Evolutionary conservation across 2,888 invertebrate species (phyloP).

Genomic region (Troides oblongomaculatus): DNA sequence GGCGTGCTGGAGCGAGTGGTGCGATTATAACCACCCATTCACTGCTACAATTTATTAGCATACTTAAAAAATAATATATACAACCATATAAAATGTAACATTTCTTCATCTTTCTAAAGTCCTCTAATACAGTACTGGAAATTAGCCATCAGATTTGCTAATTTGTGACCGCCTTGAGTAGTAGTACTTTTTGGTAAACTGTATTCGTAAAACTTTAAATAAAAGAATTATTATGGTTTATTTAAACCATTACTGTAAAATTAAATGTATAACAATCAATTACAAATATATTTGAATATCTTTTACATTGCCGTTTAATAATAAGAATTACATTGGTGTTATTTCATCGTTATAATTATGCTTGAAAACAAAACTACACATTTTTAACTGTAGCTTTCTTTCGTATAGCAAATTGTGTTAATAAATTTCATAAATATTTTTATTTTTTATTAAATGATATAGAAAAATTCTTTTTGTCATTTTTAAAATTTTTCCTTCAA

Average conservation of each 20-base stretch:
- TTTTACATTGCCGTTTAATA: too few relatives aligned
- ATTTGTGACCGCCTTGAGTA: too few relatives aligned
- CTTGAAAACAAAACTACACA: background rate
- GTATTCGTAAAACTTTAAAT: too few relatives aligned
- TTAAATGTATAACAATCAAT: too few relatives aligned
- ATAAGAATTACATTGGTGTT: background rate
- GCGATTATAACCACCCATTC: conserved; percentile 34
- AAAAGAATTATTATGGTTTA: too few relatives aligned
- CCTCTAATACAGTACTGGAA: too few relatives aligned
- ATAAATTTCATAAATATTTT: background rate
- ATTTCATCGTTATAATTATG: background rate
- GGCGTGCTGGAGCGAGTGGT: conserved; percentile 42
- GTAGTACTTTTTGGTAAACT: too few relatives aligned
- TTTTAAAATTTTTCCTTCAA: background rate
- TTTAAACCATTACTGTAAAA: too few relatives aligned
- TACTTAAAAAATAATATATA: background rate
- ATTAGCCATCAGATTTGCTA: too few relatives aligned
- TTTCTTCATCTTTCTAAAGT: too few relatives aligned
- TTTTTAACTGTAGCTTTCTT: background rate
- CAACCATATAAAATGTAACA: background rate
- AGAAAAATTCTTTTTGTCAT: background rate
- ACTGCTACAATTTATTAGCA: conserved; percentile 30
- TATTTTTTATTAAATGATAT: background rate
- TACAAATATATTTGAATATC: too few relatives aligned
- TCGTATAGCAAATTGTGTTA: background rate